These are phyloP conservation scores for Ditylenchus weischeri DNA, from an alignment of 2,888 invertebrate genomes.

Conservation along the genomic window DNA sequence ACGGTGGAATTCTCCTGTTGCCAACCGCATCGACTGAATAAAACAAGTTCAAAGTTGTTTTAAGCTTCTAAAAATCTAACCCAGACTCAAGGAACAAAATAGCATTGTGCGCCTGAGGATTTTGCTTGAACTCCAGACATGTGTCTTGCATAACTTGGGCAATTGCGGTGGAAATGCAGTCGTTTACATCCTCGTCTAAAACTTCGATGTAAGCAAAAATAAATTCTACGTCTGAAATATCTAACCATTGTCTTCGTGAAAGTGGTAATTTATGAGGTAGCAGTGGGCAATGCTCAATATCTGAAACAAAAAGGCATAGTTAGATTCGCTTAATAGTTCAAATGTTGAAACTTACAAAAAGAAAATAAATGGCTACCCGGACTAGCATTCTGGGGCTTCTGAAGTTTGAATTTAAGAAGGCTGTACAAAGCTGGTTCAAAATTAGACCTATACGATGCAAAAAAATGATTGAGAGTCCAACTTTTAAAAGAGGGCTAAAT, in stretches of 20 bases:
- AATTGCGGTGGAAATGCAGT: constrained; percentile 26
- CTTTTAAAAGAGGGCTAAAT: no score
- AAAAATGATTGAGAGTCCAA: no score
- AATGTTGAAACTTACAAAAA: neutral
- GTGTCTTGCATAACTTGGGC: constrained; percentile 20
- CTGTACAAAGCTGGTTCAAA: no score
- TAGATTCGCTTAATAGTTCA: neutral
- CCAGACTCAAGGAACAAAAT: constrained; percentile 28
- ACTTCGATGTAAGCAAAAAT: neutral
- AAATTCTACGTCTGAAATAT: neutral
- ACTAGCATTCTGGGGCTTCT: no score
- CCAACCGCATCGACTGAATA: constrained; percentile 25
- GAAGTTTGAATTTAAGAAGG: no score
- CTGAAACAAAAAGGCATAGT: neutral
- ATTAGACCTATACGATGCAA: no score
- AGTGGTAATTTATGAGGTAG: constrained; percentile 19
- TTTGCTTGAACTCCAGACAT: constrained; percentile 22
- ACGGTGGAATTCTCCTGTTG: constrained; percentile 28
- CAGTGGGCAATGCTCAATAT: neutral
- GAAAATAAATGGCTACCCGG: neutral
- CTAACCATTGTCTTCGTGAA: constrained; percentile 21
- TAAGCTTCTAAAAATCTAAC: constrained; percentile 6
- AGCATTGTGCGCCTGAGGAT: constrained; percentile 19
- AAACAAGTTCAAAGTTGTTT: neutral
- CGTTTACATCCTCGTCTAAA: constrained; percentile 15